phyloP scores from a whole-genome alignment of 2,888 invertebrate genomes.

The Gnatocerus cornutus region DNA sequence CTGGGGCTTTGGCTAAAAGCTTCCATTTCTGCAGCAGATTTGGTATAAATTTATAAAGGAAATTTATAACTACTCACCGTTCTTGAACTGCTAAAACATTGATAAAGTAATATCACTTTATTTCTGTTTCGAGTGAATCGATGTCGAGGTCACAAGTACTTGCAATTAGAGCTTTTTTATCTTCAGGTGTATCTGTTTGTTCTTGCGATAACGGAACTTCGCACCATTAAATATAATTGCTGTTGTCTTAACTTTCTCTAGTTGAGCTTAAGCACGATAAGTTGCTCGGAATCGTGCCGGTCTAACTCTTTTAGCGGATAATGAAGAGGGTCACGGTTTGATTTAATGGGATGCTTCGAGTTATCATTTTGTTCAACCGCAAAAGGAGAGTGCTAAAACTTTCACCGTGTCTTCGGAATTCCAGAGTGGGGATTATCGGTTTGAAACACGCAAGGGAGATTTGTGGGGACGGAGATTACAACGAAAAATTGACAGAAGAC shows the following conservation, averaged over 20 bases:
- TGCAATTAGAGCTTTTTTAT: not conserved
- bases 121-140: too few species aligned
- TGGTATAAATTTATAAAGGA: slow-evolving; percentile 1
- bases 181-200: slow-evolving; percentile 5
- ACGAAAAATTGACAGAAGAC: slow-evolving; percentile 5
- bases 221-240: slow-evolving; percentile 48
- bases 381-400: slow-evolving; percentile 23
- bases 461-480: not conserved
- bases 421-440: slow-evolving; percentile 15
- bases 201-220: slow-evolving; percentile 31
- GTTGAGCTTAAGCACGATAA: slow-evolving; percentile 23
- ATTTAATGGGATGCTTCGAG: slow-evolving; percentile 20
- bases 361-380: slow-evolving; percentile 17
- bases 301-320: slow-evolving; percentile 25
- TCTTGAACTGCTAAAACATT: not conserved
- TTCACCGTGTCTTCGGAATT: slow-evolving; percentile 10
- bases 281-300: slow-evolving; percentile 24
- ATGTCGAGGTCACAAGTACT: not conserved
- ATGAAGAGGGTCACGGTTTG: slow-evolving; percentile 39
- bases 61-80: not conserved
- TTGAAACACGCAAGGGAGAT: slow-evolving; percentile 3
- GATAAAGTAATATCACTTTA: too few species aligned
- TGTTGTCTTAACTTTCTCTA: slow-evolving; percentile 42
- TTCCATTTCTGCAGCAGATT: not conserved
- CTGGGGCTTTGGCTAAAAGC: not conserved